Conservation (phyloP, 1,140 invertebrate genomes). For the Drosophila equinoxialis region DNA sequence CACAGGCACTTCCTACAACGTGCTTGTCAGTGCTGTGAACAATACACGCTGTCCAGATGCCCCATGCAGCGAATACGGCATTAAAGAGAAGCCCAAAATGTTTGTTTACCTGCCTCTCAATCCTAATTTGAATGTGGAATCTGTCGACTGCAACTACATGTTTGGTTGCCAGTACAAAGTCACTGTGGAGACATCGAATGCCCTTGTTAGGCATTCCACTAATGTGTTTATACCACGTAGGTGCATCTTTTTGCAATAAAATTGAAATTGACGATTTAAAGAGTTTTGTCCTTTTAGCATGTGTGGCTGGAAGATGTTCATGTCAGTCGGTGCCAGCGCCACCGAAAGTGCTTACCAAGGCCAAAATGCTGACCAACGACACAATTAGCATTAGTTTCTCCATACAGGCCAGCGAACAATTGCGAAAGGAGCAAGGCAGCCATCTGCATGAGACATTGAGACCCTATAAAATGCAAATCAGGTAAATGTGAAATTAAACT, state of each 20-base stretch:
- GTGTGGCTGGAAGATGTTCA: conserved; percentile 63
- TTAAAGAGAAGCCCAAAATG: conserved; percentile 52
- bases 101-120: conserved; percentile 58
- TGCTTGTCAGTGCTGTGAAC: conserved; percentile 71
- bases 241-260: background rate
- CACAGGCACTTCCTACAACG: conserved; percentile 69
- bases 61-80: conserved; percentile 70
- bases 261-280: background rate
- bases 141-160: conserved; percentile 72
- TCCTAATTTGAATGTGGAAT: conserved; percentile 65
- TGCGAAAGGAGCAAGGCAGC: conserved; percentile 47
- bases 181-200: conserved; percentile 72
- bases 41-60: conserved; percentile 65
- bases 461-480: conserved; percentile 62
- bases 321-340: conserved; percentile 49
- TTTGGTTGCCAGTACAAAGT: conserved; percentile 73
- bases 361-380: conserved; percentile 62
- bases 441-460: conserved; percentile 45
- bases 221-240: conserved; percentile 63
- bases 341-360: conserved; percentile 53
- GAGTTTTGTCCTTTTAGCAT: conserved; percentile 40
- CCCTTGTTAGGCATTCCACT: conserved; percentile 44
- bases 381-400: conserved; percentile 63
- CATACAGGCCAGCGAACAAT: conserved; percentile 51
- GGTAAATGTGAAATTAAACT: no score